phyloP scores from a whole-genome alignment of 2,113 vertebrate genomes.

The Oxyura jamaicensis region DNA sequence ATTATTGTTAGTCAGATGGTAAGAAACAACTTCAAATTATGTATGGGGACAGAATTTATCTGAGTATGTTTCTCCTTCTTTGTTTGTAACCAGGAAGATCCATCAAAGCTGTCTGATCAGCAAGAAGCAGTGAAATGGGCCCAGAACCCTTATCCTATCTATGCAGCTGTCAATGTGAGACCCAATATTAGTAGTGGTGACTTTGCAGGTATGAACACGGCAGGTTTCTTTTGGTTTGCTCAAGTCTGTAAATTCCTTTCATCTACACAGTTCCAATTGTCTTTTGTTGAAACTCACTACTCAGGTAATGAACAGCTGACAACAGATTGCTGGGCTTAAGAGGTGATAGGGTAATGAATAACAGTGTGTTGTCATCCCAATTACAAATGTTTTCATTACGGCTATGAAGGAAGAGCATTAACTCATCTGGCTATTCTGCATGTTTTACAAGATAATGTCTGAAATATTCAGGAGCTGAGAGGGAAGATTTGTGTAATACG shows the following conservation, averaged over 20 bases:
- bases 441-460: background rate
- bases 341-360: background rate
- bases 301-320: background rate
- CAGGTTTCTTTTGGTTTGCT: background rate
- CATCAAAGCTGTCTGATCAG: conserved; percentile 82
- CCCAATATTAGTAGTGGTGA: conserved; percentile 65
- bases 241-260: background rate
- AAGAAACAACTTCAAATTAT: background rate
- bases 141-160: conserved; percentile 85
- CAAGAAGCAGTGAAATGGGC: conserved; percentile 72
- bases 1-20: background rate
- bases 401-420: background rate
- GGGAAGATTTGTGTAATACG: background rate
- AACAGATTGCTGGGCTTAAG: background rate
- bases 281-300: background rate
- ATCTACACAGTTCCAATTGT: background rate
- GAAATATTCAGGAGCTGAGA: background rate
- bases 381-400: rapidly evolving
- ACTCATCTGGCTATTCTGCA: background rate
- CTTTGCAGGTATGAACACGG: conserved; percentile 75
- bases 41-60: background rate
- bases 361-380: background rate
- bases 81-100: conserved; percentile 69
- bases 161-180: conserved; percentile 78
- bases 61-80: background rate